phyloP scores from a whole-genome alignment of 2,113 vertebrate genomes.

The Pachypanchax playfairii region DNA sequence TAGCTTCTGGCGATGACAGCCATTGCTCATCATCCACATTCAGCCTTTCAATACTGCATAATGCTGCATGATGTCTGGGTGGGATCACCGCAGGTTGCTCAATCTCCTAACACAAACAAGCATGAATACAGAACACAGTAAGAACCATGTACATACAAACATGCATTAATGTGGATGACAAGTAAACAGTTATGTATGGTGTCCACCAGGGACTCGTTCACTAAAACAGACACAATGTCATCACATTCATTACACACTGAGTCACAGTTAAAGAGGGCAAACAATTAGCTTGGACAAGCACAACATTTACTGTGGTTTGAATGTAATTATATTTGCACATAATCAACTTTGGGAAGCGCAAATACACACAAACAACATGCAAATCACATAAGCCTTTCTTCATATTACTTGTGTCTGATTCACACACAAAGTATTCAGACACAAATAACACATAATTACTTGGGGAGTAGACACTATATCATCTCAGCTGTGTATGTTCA shows the following conservation, averaged over 20 bases:
- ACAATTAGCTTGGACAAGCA: constrained; percentile 41
- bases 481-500: background rate
- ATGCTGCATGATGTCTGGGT: constrained; percentile 29
- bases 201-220: constrained; percentile 10
- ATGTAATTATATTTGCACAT: constrained; percentile 12
- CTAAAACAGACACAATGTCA: constrained; percentile 6
- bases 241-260: background rate
- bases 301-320: constrained; percentile 1
- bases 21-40: constrained; percentile 64
- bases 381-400: constrained; percentile 7
- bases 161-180: background rate
- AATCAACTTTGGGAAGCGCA: background rate
- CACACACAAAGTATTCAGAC: constrained; percentile 5
- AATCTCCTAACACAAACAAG: constrained; percentile 9
- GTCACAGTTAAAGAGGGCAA: constrained; percentile 19
- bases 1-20: constrained; percentile 60
- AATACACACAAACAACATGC: background rate
- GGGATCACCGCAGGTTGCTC: constrained; percentile 40
- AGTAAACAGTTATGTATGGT: constrained; percentile 28
- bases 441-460: constrained; percentile 20
- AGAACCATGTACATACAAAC: background rate
- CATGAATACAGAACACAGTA: background rate
- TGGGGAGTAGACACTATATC: background rate
- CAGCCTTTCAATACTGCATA: constrained; percentile 59
- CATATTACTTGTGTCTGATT: constrained; percentile 11